Base-by-base conservation (phyloP, 1,140 invertebrate species). In the Tachypleus tridentatus region DNA sequence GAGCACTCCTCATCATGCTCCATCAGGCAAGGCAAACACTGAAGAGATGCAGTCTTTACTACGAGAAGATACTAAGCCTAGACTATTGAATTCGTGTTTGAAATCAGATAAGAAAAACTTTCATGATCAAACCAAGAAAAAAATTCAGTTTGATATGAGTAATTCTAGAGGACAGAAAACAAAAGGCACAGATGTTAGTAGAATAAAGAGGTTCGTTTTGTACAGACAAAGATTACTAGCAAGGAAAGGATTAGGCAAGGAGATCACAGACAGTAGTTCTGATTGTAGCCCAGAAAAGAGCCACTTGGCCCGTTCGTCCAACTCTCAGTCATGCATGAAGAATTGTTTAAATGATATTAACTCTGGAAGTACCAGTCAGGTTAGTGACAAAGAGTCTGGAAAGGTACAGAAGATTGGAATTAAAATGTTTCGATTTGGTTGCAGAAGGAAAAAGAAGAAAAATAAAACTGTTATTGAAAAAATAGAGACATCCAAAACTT, bases 251-350 rank as follows among this genome's bases (percentile, higher is more conserved):
- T 62, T 63, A n/a, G 51, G 29, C 29, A 29, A 29, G 29, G 29
- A 29, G 29, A 29, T 29, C 29, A 29, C 10, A 5, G 4, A 48
- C 4, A 49, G 50, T 49, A 48, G 7, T 4, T 64, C 61, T 58
- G 66, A 67, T 54, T 64, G 66, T 51, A 67, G 66, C 48, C 59
- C 62, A 3, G 66, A 67, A 51, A 59, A 62, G 11, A 67, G 66
- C 0, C 29, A 29, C 29, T 29, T 29, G 29, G 29, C 29, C 0
- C 29, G 29, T 29, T 29, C 29, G 29, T 29, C 29, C 29, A 29
- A 29, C 29, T 29, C 29, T 29, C 29, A 29, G 29, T 29, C 29
- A 29, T 29, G 29, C 29, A 29, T 29, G 29, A 29, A 29, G 29
- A 29, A 29, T 2, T 29, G 29, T 29, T 29, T 29, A 29, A 29